Evolutionary conservation across 2,797 vertebrate genomes (phyloP).

Genomic region (Xenentodon cancila): DNA sequence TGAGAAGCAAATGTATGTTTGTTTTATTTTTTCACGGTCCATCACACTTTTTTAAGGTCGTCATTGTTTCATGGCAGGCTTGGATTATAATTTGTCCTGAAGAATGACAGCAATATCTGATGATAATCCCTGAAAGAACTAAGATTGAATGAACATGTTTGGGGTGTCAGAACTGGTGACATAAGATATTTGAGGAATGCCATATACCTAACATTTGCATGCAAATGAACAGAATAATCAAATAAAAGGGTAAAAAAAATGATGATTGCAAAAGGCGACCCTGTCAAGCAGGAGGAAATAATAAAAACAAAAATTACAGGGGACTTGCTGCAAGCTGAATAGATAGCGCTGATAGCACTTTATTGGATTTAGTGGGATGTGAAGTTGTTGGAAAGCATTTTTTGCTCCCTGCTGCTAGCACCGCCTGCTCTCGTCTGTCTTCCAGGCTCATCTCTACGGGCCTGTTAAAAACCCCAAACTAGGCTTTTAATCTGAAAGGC

Average conservation of each 20-base stretch:
- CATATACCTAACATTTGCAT: not conserved
- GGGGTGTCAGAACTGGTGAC: not conserved
- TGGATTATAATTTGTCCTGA: not conserved
- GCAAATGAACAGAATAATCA: slow-evolving; percentile 1
- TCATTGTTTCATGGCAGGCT: not conserved
- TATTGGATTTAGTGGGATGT: slow-evolving; percentile 13
- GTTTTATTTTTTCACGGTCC: not conserved
- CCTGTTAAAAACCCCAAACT: too few relatives aligned
- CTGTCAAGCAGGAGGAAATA: not conserved
- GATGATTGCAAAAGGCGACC: not conserved
- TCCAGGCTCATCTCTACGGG: slow-evolving; percentile 7
- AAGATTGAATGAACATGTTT: not conserved
- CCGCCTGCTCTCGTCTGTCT: slow-evolving; percentile 1
- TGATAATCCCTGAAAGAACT: not conserved
- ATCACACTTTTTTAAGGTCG: not conserved
- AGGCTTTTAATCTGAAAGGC: slow-evolving; percentile 13
- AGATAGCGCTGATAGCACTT: slow-evolving; percentile 2
- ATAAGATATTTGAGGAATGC: not conserved
- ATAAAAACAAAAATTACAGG: not conserved
- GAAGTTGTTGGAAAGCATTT: slow-evolving; percentile 9
- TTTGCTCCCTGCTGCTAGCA: slow-evolving; percentile 6
- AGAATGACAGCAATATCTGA: not conserved
- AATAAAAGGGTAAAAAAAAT: not conserved
- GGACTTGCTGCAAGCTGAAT: not conserved
- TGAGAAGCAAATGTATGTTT: not conserved